phyloP scores from a whole-genome alignment of 2,797 vertebrate genomes.

The Diglossa cyanea region DNA sequence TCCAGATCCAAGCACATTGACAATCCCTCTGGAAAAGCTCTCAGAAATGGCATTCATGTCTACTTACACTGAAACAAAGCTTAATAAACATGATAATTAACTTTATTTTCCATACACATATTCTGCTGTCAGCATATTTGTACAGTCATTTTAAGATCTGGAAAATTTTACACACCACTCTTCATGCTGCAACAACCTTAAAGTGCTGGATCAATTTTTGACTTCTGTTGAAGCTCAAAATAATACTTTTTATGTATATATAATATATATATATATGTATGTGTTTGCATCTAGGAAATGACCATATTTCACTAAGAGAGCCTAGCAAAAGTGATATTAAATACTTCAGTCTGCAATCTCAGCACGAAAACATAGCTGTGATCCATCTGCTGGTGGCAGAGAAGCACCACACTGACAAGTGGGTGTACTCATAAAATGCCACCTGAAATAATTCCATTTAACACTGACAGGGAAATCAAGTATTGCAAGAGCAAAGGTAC shows the following conservation, averaged over 20 bases:
- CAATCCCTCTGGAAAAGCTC: neutral
- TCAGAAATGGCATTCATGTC: neutral
- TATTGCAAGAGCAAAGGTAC: neutral
- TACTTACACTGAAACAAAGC: neutral
- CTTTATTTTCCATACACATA: conserved; percentile 43
- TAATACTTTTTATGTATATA: neutral
- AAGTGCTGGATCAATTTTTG: conserved; percentile 3
- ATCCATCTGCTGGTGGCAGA: conserved; percentile 14
- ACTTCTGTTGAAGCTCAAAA: conserved; percentile 17
- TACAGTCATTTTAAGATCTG: neutral
- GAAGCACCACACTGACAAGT: neutral
- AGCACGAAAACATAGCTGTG: neutral
- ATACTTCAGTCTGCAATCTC: neutral
- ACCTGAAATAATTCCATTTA: neutral
- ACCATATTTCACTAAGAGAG: neutral
- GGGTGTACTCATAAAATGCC: neutral
- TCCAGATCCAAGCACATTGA: rapidly evolving
- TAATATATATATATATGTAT: neutral
- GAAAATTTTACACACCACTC: neutral
- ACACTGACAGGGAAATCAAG: neutral
- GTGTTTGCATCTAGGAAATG: neutral
- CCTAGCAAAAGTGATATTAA: neutral
- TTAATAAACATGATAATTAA: neutral
- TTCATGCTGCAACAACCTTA: neutral
- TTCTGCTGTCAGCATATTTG: neutral